A percentile compares a stretch with the other conserved stretches of the same genome.
phyloP scores from a whole-genome alignment of 2,797 vertebrate genomes.

The Manis crassicaudata region DNA sequence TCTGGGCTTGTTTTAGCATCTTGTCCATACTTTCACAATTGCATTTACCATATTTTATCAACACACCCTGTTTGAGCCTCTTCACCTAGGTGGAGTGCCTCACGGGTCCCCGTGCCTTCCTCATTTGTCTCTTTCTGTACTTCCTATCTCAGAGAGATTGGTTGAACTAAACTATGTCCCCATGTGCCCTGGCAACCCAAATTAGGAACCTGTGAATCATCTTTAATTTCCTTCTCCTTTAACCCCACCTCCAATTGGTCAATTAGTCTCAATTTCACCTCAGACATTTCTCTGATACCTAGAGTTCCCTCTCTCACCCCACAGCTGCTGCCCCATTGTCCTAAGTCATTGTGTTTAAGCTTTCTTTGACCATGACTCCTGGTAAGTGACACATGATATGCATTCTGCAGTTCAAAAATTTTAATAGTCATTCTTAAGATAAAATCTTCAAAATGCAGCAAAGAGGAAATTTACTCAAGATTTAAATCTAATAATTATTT shows the following conservation, averaged over 20 bases:
- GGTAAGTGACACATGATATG: not conserved
- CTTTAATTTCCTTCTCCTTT: constrained; percentile 3
- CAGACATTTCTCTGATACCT: not conserved
- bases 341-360: not conserved
- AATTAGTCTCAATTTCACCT: not conserved
- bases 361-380: not conserved
- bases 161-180: not conserved
- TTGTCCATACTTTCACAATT: not conserved
- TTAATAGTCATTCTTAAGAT: not conserved
- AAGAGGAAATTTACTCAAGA: not conserved
- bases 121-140: not conserved
- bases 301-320: not conserved
- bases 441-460: not conserved
- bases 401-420: not conserved
- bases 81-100: not conserved
- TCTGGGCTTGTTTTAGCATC: too few species aligned
- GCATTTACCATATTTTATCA: not conserved
- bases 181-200: not conserved
- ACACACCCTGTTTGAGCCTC: not conserved
- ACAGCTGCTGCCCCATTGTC: not conserved
- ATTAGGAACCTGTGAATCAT: not conserved
- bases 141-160: not conserved
- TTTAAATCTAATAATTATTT: not conserved
- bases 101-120: not conserved
- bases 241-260: not conserved